These are phyloP conservation scores for Phorcus lineatus DNA, from an alignment of 2,888 invertebrate genomes.

Conservation along the genomic window DNA sequence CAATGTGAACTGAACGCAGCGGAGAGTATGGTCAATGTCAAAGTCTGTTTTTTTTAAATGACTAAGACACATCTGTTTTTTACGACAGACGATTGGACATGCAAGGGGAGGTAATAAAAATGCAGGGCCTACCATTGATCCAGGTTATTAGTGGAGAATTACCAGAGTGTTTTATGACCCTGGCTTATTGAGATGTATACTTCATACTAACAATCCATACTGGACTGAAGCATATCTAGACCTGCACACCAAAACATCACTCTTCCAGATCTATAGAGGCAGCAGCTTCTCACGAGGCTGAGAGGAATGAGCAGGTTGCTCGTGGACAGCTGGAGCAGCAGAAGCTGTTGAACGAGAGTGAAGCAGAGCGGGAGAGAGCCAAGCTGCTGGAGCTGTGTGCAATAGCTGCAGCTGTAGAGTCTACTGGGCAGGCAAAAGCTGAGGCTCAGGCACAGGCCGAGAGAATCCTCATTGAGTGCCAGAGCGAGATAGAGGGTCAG, in stretches of 20 bases:
- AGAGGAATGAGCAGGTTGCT: slow-evolving; percentile 66
- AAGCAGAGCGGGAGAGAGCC: slow-evolving; percentile 65
- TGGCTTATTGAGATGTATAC: too few species aligned
- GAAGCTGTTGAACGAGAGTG: slow-evolving; percentile 65
- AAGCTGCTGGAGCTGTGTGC: slow-evolving; percentile 65
- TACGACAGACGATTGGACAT: too few species aligned
- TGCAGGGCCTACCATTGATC: too few species aligned
- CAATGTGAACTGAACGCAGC: too few species aligned
- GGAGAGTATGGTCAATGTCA: too few species aligned
- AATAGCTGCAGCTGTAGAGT: slow-evolving; percentile 66
- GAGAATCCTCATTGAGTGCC: slow-evolving; percentile 64
- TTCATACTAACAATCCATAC: too few species aligned
- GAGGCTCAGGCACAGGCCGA: slow-evolving; percentile 71
- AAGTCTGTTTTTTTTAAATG: too few species aligned
- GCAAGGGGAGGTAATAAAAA: too few species aligned
- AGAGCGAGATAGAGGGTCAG: slow-evolving; percentile 69
- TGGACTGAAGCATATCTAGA: neutral
- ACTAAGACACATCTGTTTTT: too few species aligned
- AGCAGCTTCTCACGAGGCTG: slow-evolving; percentile 68
- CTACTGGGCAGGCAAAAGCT: slow-evolving; percentile 70
- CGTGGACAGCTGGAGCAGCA: slow-evolving; percentile 69
- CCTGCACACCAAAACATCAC: neutral
- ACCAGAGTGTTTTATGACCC: too few species aligned
- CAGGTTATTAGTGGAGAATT: too few species aligned
- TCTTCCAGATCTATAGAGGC: slow-evolving; percentile 65